Evolutionary conservation across 2,888 invertebrate species (phyloP), one percentile per base, ranked within the genome.

Genomic region (Myopa testacea): DNA sequence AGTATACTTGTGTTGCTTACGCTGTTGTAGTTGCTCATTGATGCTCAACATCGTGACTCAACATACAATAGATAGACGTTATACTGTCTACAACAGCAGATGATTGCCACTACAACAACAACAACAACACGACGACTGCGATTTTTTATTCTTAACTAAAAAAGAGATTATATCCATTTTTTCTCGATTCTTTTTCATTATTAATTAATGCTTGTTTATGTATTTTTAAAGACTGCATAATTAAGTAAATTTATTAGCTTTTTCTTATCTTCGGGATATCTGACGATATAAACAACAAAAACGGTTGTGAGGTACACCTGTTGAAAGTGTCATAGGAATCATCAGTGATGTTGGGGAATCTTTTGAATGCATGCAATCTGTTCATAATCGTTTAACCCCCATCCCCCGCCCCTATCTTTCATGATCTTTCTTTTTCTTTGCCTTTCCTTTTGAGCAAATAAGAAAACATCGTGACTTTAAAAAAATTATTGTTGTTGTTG

Each of bases 271-370:
- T 37, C 50, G 50, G 73, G 45, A 26, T 62, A 63, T 63, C 50
- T 63, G 12, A 19, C 55, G 58, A 72, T 72, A 19, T 14, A n/a
- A 62, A 14, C 16, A 12, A n/a, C 55, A n/a, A 14, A 26, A 26
- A 26, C 26, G 26, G 1, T 26, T 26, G 26, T 26, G 58, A 58
- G 58, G n/a, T 73, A 37, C 62, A 73, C 50, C 40, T 72, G 72
- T 40, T 72, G 60, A 62, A 60, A 58, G 60, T 60, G 37, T 60
- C 40, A 19, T 19, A 40, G 60, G 26, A 26, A 34, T 70, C 7
- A 45, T 6, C 45, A 3, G 45, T 45, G 45, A 45, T 45, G 6
- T 45, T 45, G 45, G 45, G 45, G 45, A 45, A 45, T 10, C 45
- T 45, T 6, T 45, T 45, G 7, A 26, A 26, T 26, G 26, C 26